These are phyloP conservation scores for Brachypteracias leptosomus DNA, from an alignment of 2,113 vertebrate species.

Conservation along the genomic window DNA sequence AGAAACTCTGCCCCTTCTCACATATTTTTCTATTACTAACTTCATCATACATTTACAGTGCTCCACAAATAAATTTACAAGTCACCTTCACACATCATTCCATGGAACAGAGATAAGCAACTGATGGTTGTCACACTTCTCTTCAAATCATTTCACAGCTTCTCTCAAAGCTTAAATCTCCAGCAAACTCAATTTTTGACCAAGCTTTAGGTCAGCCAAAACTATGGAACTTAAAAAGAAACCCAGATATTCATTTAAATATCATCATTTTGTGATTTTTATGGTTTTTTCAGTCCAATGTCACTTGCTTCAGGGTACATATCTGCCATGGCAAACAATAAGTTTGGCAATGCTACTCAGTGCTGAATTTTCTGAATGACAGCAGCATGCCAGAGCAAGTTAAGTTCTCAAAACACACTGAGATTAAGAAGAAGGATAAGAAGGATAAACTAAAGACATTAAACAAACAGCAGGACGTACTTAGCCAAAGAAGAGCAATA, in stretches of 20 bases:
- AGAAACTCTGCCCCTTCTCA: not conserved
- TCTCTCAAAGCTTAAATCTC: not conserved
- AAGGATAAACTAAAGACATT: not conserved
- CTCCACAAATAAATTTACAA: not conserved
- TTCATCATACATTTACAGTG: not conserved
- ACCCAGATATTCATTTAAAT: not conserved
- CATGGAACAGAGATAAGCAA: not conserved
- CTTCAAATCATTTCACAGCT: not conserved
- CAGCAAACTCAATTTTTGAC: not conserved
- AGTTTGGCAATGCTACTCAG: not conserved
- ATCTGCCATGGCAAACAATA: not conserved
- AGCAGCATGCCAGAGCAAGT: not conserved
- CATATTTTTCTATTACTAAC: not conserved
- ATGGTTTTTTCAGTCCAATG: not conserved
- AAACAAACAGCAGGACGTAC: not conserved
- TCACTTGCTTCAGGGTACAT: not conserved
- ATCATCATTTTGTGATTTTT: not conserved
- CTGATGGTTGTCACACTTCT: not conserved
- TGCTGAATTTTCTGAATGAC: not conserved
- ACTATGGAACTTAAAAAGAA: not conserved
- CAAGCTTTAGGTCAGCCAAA: not conserved
- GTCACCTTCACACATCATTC: not conserved
- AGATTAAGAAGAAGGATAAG: not conserved
- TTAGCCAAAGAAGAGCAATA: not conserved
- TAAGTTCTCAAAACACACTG: not conserved